phyloP scores from a whole-genome alignment of 2,888 invertebrate species.

The Mimas tiliae region DNA sequence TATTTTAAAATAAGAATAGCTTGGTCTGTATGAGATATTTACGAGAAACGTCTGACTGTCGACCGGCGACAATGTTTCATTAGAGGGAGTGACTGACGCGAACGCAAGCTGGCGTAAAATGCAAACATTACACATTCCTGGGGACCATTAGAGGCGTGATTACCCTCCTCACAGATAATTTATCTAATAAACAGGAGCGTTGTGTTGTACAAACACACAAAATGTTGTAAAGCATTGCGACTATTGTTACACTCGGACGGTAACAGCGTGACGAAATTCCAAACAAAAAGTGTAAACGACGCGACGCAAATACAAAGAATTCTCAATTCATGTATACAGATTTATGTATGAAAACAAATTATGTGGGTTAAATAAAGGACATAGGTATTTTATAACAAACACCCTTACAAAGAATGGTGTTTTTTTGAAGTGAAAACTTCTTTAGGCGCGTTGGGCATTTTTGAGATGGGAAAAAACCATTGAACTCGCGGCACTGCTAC shows the following conservation, averaged over 20 bases:
- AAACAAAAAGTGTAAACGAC: background rate
- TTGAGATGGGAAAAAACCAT: no score
- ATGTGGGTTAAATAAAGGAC: background rate
- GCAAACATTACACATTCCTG: background rate
- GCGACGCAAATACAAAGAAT: no score
- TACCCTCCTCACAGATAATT: background rate
- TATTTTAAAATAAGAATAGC: constrained; percentile 10
- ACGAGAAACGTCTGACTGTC: background rate
- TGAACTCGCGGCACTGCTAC: no score
- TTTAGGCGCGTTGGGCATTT: no score
- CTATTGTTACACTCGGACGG: background rate
- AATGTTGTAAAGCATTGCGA: background rate
- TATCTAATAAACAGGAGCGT: background rate
- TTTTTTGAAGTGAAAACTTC: no score
- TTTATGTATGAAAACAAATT: background rate
- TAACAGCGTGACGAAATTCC: background rate
- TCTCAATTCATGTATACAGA: no score
- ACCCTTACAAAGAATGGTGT: no score
- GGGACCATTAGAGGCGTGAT: background rate
- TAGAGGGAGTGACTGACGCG: background rate
- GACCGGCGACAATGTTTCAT: constrained; percentile 10
- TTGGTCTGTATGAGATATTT: background rate
- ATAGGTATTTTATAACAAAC: background rate
- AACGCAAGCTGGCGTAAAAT: background rate
- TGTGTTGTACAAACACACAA: background rate